Conservation (phyloP, 37 sponge, comb jelly and placozoan species). For the Ianthella basta region DNA sequence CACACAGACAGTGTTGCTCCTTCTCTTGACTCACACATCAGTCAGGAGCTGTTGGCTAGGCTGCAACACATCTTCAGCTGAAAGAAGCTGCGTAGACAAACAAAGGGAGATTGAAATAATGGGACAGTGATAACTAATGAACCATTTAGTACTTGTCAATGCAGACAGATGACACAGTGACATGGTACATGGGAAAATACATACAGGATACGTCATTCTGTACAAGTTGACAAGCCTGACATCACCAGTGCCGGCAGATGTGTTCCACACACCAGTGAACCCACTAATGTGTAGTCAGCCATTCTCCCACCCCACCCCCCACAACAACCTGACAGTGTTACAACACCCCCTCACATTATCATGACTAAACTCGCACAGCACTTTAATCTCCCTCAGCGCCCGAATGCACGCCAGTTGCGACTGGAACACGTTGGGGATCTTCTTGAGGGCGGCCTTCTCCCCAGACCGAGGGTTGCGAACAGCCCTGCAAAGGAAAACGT, state of each 20-base stretch:
- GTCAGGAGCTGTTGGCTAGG: constrained; percentile 59
- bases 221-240: neutral
- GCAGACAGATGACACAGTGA: no score
- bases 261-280: no score
- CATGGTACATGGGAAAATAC: no score
- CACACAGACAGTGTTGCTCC: neutral
- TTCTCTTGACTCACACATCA: constrained; percentile 64
- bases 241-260: no score
- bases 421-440: constrained; percentile 78
- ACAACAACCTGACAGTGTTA: no score
- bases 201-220: neutral
- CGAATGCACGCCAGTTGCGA: constrained; percentile 70
- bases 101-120: constrained; percentile 4
- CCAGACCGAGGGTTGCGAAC: constrained; percentile 79
- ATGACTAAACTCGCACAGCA: constrained; percentile 82
- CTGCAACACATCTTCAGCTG: constrained; percentile 69
- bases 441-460: constrained; percentile 75
- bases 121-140: no score
- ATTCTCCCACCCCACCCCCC: no score
- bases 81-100: constrained; percentile 54
- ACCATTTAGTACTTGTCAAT: no score
- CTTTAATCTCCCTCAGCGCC: constrained; percentile 82
- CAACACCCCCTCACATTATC: constrained; percentile 75
- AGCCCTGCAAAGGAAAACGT: constrained; percentile 72
- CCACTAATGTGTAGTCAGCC: no score